Conservation (phyloP, 2,888 invertebrate genomes). For the Acronicta alni region DNA sequence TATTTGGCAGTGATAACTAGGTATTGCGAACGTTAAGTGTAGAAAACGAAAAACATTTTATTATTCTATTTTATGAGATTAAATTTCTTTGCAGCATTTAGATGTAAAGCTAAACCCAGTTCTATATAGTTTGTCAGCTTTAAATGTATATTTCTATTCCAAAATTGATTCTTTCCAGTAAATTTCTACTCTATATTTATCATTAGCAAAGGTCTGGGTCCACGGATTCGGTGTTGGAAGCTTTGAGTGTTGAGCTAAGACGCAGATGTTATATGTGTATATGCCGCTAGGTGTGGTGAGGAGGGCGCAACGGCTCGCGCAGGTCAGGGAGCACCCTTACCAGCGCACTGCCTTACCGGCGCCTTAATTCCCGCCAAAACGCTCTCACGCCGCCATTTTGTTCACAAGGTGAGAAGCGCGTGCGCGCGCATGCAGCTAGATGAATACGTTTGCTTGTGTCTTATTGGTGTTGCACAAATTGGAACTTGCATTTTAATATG, state of each 20-base stretch:
- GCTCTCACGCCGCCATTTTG: slow-evolving; percentile 88
- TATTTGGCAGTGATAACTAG: slow-evolving; percentile 79
- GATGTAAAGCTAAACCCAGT: slow-evolving; percentile 57
- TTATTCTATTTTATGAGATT: slow-evolving; percentile 73
- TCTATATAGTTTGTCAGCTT: slow-evolving; percentile 56
- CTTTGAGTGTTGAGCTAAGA: slow-evolving; percentile 70
- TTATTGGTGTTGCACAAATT: slow-evolving; percentile 53
- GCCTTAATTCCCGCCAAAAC: slow-evolving; percentile 90
- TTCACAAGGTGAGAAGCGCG: slow-evolving; percentile 89
- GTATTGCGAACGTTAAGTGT: slow-evolving; percentile 66
- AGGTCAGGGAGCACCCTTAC: slow-evolving; percentile 99
- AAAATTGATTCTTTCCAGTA: slow-evolving; percentile 52
- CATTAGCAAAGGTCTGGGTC: slow-evolving; percentile 57
- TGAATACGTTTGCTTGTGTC: slow-evolving; percentile 76
- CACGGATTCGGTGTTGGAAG: slow-evolving; percentile 62
- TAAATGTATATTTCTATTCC: slow-evolving; percentile 55
- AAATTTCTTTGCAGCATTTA: slow-evolving; percentile 84
- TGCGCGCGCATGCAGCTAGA: slow-evolving; percentile 76
- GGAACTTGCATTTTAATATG: slow-evolving; percentile 41
- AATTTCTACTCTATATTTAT: slow-evolving; percentile 42
- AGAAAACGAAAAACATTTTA: slow-evolving; percentile 56
- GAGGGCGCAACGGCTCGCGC: slow-evolving; percentile 95
- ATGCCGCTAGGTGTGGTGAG: slow-evolving; percentile 95
- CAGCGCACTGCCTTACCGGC: slow-evolving; percentile 95
- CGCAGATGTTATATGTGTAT: slow-evolving; percentile 83